Evolutionary conservation across 2,113 vertebrate genomes (phyloP).

Genomic region (Petrocephalus zakoni): DNA sequence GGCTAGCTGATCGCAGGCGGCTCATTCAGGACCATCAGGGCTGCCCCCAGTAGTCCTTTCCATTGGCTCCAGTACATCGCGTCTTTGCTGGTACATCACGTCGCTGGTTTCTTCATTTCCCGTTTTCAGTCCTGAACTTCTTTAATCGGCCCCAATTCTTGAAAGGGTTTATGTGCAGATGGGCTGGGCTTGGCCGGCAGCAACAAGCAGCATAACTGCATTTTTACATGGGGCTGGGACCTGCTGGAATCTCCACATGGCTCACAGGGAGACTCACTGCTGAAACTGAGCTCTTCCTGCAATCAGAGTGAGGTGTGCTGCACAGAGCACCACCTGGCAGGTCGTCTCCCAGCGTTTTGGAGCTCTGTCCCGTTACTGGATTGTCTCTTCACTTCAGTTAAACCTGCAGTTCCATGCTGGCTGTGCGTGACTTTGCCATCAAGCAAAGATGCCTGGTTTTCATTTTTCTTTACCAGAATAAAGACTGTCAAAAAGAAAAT

Average conservation of each 20-base stretch:
- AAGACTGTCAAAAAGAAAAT: background rate
- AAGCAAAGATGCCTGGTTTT: background rate
- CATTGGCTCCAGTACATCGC: background rate
- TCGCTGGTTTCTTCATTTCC: background rate
- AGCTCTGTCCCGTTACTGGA: background rate
- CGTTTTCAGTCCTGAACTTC: background rate
- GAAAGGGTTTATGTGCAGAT: background rate
- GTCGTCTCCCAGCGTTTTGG: background rate
- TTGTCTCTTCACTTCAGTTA: background rate
- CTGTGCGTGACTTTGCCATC: background rate
- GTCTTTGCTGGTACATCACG: background rate
- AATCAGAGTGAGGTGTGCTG: background rate
- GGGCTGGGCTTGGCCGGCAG: background rate
- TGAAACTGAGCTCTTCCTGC: background rate
- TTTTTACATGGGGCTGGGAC: background rate
- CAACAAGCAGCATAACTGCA: background rate
- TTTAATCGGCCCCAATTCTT: background rate
- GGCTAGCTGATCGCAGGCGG: background rate
- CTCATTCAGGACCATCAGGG: background rate
- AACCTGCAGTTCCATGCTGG: background rate
- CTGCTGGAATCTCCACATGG: background rate
- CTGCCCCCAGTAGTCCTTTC: background rate
- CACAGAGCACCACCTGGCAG: background rate
- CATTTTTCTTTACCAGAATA: background rate
- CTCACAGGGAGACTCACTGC: background rate